These are phyloP conservation scores for Gambusia affinis DNA, from an alignment of 2,113 vertebrate species.

Conservation along the genomic window DNA sequence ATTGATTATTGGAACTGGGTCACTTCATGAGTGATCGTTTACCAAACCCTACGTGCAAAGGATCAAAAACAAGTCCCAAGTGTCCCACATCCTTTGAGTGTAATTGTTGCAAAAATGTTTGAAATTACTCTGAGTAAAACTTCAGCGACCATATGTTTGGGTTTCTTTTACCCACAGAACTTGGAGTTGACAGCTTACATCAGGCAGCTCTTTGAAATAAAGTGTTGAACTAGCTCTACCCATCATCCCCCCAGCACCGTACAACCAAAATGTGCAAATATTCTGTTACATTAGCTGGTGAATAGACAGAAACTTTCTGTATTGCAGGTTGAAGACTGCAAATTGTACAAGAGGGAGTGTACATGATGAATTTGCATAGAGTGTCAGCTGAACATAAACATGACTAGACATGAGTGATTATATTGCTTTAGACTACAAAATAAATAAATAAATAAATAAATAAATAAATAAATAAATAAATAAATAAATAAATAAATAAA, in stretches of 20 bases:
- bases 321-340: not conserved
- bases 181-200: not conserved
- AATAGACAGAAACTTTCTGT: not conserved
- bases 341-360: not conserved
- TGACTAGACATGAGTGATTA: not conserved
- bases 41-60: not conserved
- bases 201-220: not conserved
- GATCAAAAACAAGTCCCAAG: slow-evolving; percentile 5
- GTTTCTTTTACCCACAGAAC: not conserved
- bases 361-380: not conserved
- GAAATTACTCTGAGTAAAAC: not conserved
- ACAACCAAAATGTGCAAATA: not conserved
- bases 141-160: not conserved
- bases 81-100: not conserved
- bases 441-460: too few relatives aligned
- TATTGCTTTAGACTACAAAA: not conserved
- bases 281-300: not conserved
- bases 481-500: too few relatives aligned
- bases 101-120: not conserved
- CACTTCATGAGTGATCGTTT: slow-evolving; percentile 24
- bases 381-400: not conserved
- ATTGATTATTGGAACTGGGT: slow-evolving; percentile 63
- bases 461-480: too few relatives aligned
- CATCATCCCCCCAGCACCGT: not conserved
- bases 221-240: not conserved